Evolutionary conservation across 1,140 invertebrate species (phyloP).

Genomic region (Geopemphigus sp.): DNA sequence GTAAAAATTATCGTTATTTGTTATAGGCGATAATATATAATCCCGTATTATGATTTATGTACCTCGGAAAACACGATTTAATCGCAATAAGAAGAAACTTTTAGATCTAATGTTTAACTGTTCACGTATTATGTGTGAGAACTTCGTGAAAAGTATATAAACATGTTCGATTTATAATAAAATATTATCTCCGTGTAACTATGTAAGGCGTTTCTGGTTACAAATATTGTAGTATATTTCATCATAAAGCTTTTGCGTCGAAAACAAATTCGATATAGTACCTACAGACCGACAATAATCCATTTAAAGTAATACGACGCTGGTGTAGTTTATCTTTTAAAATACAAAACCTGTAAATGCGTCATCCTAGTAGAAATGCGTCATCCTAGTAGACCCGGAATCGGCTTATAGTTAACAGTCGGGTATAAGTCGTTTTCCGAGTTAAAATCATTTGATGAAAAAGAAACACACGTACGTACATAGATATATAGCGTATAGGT

Average conservation of each 20-base stretch:
- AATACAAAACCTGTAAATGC: slow-evolving; percentile 22
- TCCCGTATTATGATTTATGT: too few species aligned
- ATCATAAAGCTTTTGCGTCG: neutral
- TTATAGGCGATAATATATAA: too few species aligned
- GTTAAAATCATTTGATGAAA: slow-evolving; percentile 4
- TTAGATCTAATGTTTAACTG: too few species aligned
- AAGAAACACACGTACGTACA: too few species aligned
- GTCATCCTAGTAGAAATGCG: slow-evolving; percentile 16
- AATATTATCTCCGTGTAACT: neutral
- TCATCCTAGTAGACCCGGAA: slow-evolving; percentile 10
- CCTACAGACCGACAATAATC: slow-evolving; percentile 8
- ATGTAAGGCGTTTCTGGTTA: neutral
- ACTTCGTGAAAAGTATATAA: neutral
- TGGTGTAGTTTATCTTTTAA: slow-evolving; percentile 18
- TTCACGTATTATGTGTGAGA: neutral
- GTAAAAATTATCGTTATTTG: too few species aligned
- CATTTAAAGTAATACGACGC: slow-evolving; percentile 1
- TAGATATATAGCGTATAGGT: neutral
- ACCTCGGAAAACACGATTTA: too few species aligned
- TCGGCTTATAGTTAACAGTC: neutral
- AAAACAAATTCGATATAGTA: slow-evolving; percentile 15
- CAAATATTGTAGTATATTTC: neutral
- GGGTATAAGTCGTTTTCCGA: neutral
- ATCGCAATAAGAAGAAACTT: too few species aligned
- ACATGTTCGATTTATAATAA: neutral